Percentiles rank a stretch among this genome's conserved stretches.
Conservation (phyloP, 2,888 invertebrate species). For the Zygaena filipendulae region DNA sequence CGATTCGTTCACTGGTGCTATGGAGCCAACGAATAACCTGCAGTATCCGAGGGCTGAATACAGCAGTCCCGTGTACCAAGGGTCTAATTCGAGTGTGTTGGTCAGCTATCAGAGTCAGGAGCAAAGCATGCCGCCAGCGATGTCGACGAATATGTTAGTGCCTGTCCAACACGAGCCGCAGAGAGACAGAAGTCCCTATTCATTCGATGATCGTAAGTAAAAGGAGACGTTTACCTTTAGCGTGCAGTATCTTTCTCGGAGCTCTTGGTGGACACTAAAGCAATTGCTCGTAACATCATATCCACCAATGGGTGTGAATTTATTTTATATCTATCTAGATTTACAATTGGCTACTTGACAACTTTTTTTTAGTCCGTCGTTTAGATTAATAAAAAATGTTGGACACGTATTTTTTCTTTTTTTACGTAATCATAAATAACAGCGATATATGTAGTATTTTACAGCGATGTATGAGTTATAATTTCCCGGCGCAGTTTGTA, state of each 20-base stretch:
- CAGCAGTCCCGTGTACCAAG: conserved; percentile 17
- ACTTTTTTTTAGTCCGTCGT: too few relatives aligned
- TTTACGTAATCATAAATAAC: too few relatives aligned
- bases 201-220: conserved; percentile 27
- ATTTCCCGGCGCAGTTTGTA: too few relatives aligned
- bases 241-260: not conserved
- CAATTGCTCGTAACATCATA: not conserved
- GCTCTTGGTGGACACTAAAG: too few relatives aligned
- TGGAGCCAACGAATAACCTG: conserved; percentile 20
- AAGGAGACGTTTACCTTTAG: not conserved
- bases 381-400: too few relatives aligned
- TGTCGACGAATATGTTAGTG: conserved; percentile 22
- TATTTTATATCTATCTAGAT: too few relatives aligned
- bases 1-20: conserved; percentile 18
- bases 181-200: conserved; percentile 23
- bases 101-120: conserved; percentile 16
- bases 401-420: too few relatives aligned
- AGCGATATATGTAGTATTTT: too few relatives aligned
- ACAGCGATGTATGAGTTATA: too few relatives aligned
- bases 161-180: conserved; percentile 21
- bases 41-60: conserved; percentile 21
- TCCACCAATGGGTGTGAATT: too few relatives aligned
- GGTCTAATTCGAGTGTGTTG: conserved; percentile 9
- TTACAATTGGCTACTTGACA: too few relatives aligned
- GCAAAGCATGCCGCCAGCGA: conserved; percentile 14